Evolutionary conservation across 2,797 vertebrate genomes (phyloP), one percentile per base, ranked within the genome.

Genomic region (Notamacropus eugenii): DNA sequence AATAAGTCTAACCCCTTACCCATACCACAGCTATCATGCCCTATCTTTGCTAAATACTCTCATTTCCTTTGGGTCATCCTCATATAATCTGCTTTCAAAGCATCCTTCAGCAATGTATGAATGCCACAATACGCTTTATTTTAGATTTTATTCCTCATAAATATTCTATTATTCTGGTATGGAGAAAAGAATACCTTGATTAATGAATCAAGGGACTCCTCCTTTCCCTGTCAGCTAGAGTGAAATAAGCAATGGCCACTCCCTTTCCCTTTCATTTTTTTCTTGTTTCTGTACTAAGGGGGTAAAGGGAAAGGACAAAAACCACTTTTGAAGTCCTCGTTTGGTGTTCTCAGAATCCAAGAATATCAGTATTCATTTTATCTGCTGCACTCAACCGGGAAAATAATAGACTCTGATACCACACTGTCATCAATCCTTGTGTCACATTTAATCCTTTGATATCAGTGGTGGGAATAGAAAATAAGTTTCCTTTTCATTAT

Each of bases 341-440:
- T 95, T 50, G 13, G 24, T 91, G 82, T 31, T 74, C 56, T 50
- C 55, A 91, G 40, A 92, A 55, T 5, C 54, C 29, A 19, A 2
- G 57, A 58, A 0, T n/a, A 56, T 0, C 62, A 1, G 29, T 55
- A 4, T 93, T 34, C 5, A 0, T 91, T 62, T 4, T 50, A 92
- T 92, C 82, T 92, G 93, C 54, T 62, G 19, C 91, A 58, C 22
- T 95, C 93, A 28, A 0, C 87, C 11, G 50, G 92, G 54, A 55
- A 40, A 62, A 28, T 74, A 95, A 93, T 40, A 94, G 93, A 93
- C 16, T 90, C 54, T 93, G 90, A 92, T 5, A 40, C 1, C 94
- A 92, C 59, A 34, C 9, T 92, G n/a, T 90, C 62, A 95, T 90
- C 91, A 92, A 91, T 82, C 19, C n/a, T 46, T 91, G 29, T 27